Base-by-base conservation (phyloP, 2,888 invertebrate genomes). In the Drosophila parthenogenetica region DNA sequence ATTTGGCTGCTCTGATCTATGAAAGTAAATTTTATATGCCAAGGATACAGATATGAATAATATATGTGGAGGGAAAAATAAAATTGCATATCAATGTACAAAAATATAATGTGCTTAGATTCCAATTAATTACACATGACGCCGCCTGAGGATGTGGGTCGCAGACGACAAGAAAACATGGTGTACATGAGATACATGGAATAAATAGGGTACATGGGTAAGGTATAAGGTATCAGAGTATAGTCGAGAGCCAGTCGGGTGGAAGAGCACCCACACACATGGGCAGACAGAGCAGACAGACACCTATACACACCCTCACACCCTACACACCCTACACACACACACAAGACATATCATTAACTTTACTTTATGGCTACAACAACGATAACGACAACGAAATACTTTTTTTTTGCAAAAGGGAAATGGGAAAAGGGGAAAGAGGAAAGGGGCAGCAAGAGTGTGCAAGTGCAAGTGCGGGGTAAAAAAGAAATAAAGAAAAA, bases 291-390 rank as follows among this genome's bases (percentile, higher is more conserved):
- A 35, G 16, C 16, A 22, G 35, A 35, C 22, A 55, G 51, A 22
- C 32, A 35, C 2, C 45, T 29, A 29, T 8, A 29, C 29, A 2
- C 29, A 29, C 29, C 29, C 29, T 8, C 35, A 35, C 13, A 7
- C 17, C 58, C 46, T 61, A 62, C 62, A 48, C 54, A 62, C 50
- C n/a, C n/a, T n/a, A 50, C 29, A 13, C 69, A 16, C 25, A 25
- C 22, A 60, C 57, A 71, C 71, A 78, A 68, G 78, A 84, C 87
- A 79, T 81, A 87, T 87, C 86, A 82, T 82, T 88, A 85, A 85
- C 86, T 87, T 76, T 82, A 73, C 80, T 88, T 83, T 82, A 88
- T 67, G 57, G 60, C 69, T 59, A 64, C 61, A 67, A 48, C 65
- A 68, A 63, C 35, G 51, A 49, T 46, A 43, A 32, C 57, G 60